Conservation (phyloP, 2,797 vertebrate genomes). For the Peromyscus aztecus region DNA sequence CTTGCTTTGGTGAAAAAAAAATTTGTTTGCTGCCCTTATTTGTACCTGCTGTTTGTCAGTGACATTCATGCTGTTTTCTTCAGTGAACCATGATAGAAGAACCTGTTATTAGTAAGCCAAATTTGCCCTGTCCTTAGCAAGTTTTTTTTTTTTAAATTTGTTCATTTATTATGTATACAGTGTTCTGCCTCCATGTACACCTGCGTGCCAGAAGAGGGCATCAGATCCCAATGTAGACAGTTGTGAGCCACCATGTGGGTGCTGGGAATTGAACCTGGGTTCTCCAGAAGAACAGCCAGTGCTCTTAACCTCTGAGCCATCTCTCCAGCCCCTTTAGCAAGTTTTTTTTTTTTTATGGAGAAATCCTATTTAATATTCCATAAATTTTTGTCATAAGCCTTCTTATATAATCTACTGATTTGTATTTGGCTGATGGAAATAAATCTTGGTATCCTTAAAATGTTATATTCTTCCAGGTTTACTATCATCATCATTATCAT, state of each 20-base stretch:
- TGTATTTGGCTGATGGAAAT: not conserved
- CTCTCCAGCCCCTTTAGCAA: no score
- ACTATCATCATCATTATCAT: not conserved
- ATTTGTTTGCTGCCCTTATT: not conserved
- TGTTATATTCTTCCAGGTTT: not conserved
- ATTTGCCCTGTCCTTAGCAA: not conserved
- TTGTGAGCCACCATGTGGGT: no score
- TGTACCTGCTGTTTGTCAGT: conserved; percentile 35
- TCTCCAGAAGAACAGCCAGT: no score
- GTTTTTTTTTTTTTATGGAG: not conserved
- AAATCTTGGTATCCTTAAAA: not conserved
- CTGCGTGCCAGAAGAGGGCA: no score
- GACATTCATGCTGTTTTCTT: not conserved
- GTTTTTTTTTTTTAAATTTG: not conserved
- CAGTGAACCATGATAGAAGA: not conserved
- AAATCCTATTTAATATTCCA: not conserved
- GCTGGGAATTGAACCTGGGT: no score
- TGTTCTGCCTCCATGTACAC: no score
- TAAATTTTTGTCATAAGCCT: not conserved
- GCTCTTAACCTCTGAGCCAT: no score
- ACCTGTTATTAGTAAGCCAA: not conserved
- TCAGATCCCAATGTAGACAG: no score
- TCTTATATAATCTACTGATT: not conserved
- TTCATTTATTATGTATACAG: no score
- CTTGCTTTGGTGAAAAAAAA: not conserved